Conservation (phyloP, 2,113 vertebrate species). For the Alouatta palliata region DNA sequence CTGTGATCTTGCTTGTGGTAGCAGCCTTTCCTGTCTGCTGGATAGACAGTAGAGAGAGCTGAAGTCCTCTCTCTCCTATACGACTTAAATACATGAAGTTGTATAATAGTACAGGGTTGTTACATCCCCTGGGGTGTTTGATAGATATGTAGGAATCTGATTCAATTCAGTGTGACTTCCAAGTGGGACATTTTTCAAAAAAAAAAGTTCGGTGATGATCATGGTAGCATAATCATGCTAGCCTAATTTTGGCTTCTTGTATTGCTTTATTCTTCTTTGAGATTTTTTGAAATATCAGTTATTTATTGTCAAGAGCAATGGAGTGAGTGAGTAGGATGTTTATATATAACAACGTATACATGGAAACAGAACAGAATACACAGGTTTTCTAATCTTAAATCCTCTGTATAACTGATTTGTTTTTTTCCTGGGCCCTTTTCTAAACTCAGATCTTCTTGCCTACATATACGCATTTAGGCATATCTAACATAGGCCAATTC, state of each 20-base stretch:
- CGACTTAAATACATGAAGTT: not conserved
- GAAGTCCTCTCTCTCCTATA: not conserved
- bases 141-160: not conserved
- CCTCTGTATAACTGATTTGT: not conserved
- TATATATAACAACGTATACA: not conserved
- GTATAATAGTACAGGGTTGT: not conserved
- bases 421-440: not conserved
- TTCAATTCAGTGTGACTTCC: not conserved
- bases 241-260: not conserved
- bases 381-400: not conserved
- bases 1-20: not conserved
- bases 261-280: not conserved
- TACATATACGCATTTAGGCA: not conserved
- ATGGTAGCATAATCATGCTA: not conserved
- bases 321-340: not conserved
- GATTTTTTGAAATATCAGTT: not conserved
- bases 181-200: not conserved
- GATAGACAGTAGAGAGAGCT: not conserved
- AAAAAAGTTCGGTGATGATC: not conserved
- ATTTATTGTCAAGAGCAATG: not conserved
- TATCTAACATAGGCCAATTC: constrained; percentile 30
- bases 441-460: constrained; percentile 19
- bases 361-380: not conserved
- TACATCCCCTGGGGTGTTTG: not conserved
- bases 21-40: not conserved